Conservation (phyloP, 2,888 invertebrate species). For the Pandemis cinnamomeana region DNA sequence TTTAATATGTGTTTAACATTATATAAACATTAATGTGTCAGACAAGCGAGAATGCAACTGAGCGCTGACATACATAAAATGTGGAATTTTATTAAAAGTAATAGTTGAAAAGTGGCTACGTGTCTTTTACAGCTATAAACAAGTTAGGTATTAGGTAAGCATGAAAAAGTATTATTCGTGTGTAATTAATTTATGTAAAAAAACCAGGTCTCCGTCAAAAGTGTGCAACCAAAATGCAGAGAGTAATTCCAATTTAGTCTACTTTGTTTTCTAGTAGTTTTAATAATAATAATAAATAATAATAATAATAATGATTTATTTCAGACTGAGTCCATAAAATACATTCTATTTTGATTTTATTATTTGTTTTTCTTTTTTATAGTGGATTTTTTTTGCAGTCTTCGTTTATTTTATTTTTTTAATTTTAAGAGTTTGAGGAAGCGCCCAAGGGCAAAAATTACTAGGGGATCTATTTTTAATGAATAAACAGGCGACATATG, state of each 20-base stretch:
- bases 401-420: too few species aligned
- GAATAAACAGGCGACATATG: too few species aligned
- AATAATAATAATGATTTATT: too few species aligned
- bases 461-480: too few species aligned
- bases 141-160: constrained; percentile 3
- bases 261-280: background rate
- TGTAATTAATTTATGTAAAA: constrained; percentile 1
- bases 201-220: constrained; percentile 4
- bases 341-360: too few species aligned
- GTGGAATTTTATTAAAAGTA: constrained; percentile 4
- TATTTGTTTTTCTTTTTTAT: too few species aligned
- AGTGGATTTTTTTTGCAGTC: too few species aligned
- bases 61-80: constrained; percentile 3
- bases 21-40: constrained; percentile 16
- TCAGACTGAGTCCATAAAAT: too few species aligned
- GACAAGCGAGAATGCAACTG: constrained; percentile 7
- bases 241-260: background rate
- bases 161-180: background rate
- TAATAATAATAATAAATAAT: too few species aligned
- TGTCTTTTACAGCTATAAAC: background rate
- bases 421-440: too few species aligned
- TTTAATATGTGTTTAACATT: background rate
- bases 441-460: too few species aligned
- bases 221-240: background rate
- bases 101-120: background rate